These are phyloP conservation scores for Drosophila tani DNA, from an alignment of 1,140 invertebrate species.

Conservation along the genomic window DNA sequence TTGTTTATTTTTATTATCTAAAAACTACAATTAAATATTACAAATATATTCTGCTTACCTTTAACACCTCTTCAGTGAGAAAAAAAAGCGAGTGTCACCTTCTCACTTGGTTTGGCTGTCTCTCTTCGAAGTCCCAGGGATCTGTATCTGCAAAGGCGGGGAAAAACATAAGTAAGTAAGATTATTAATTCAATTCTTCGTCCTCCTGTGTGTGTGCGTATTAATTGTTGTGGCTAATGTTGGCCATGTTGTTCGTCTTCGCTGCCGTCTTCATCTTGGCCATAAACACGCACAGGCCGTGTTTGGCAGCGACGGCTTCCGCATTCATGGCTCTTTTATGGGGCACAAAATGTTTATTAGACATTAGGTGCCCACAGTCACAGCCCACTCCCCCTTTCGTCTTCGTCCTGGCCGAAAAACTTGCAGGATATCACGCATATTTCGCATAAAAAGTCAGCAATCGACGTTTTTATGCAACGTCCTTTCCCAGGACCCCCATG, in stretches of 20 bases:
- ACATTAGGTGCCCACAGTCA: conserved; percentile 58
- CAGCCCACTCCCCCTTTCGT: too few species aligned
- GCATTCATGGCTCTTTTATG: conserved; percentile 60
- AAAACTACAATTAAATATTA: neutral
- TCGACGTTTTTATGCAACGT: conserved; percentile 73
- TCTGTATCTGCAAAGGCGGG: conserved; percentile 39
- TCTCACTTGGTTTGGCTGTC: neutral
- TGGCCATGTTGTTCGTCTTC: conserved; percentile 26
- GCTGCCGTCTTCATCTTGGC: conserved; percentile 46
- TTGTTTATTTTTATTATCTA: neutral
- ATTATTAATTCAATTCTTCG: conserved; percentile 73
- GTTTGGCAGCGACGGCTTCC: conserved; percentile 73
- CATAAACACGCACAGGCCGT: conserved; percentile 78
- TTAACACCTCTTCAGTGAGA: neutral
- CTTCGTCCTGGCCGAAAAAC: conserved; percentile 28
- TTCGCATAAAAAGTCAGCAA: conserved; percentile 76
- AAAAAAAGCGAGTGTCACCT: conserved; percentile 4
- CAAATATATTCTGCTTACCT: neutral
- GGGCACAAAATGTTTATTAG: conserved; percentile 79
- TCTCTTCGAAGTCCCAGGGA: conserved; percentile 4
- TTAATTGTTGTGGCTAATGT: conserved; percentile 72
- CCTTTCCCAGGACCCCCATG: neutral
- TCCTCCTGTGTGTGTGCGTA: conserved; percentile 43
- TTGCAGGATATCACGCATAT: conserved; percentile 65
- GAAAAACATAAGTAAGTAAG: conserved; percentile 47